Percentiles rank a stretch among this genome's conserved stretches.
These are phyloP conservation scores for Porites rus DNA, from an alignment of 92 coral and sea anemone species.

Conservation along the genomic window DNA sequence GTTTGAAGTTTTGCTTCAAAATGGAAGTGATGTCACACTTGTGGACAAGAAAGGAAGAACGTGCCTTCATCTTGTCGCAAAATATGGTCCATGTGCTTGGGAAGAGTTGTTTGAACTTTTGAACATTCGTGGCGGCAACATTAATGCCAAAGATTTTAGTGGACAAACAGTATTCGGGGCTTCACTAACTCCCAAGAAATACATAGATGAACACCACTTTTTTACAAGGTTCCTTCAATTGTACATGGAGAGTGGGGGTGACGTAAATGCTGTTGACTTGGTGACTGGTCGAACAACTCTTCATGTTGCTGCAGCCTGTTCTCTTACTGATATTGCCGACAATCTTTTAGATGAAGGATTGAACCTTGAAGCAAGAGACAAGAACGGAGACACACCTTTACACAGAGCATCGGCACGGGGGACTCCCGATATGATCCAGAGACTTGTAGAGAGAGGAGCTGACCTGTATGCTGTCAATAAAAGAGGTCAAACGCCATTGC, in stretches of 20 bases:
- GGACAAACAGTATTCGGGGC: neutral
- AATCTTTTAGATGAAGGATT: conserved; percentile 1
- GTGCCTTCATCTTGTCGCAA: conserved; percentile 6
- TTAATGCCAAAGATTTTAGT: neutral
- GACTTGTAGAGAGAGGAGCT: conserved; percentile 46
- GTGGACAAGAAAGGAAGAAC: conserved; percentile 46
- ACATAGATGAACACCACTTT: neutral
- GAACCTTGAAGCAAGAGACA: conserved; percentile 15
- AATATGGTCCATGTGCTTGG: neutral
- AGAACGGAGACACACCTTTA: conserved; percentile 52
- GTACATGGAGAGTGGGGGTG: neutral
- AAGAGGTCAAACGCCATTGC: conserved; percentile 45
- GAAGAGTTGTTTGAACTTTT: neutral
- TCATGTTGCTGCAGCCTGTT: conserved; percentile 1
- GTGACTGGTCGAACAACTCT: neutral
- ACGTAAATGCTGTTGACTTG: neutral
- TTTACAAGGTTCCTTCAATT: neutral
- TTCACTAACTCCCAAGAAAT: neutral
- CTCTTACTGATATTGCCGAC: neutral
- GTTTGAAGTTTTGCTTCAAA: conserved; percentile 14
- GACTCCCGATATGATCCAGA: conserved; percentile 44
- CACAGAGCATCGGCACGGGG: conserved; percentile 68
- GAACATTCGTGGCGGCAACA: neutral
- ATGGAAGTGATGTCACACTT: conserved; percentile 34
- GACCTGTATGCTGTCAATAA: conserved; percentile 60